phyloP scores from a whole-genome alignment of 2,888 invertebrate species.

The Ennomos quercinarius region DNA sequence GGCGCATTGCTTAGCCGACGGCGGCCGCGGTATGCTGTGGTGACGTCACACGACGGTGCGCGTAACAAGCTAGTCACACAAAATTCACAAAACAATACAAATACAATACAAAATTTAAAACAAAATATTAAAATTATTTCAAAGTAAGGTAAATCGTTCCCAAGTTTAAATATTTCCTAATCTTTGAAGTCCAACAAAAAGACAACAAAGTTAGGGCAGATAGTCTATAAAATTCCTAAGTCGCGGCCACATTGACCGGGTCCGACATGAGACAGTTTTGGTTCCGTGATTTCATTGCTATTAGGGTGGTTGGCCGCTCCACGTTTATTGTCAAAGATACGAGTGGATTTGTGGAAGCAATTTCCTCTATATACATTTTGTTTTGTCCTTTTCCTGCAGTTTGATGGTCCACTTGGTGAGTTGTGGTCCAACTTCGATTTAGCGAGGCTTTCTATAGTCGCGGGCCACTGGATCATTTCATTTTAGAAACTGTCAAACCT shows the following conservation, averaged over 20 bases:
- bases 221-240: constrained; percentile 68
- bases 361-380: constrained; percentile 86
- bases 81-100: too few species aligned
- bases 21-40: too few species aligned
- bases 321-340: constrained; percentile 85
- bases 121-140: too few species aligned
- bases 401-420: constrained; percentile 82
- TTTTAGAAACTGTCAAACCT: background rate
- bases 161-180: too few species aligned
- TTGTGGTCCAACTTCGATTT: constrained; percentile 81
- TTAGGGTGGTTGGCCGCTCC: constrained; percentile 80
- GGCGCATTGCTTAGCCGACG: too few species aligned
- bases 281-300: constrained; percentile 85
- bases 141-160: too few species aligned
- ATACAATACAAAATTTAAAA: too few species aligned
- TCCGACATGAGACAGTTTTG: constrained; percentile 79
- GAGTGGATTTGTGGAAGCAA: constrained; percentile 86
- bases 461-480: background rate
- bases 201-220: constrained; percentile 49
- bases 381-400: constrained; percentile 84
- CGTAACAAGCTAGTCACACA: too few species aligned
- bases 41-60: too few species aligned
- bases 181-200: constrained; percentile 23
- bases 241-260: constrained; percentile 60
- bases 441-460: constrained; percentile 64